A percentile compares a stretch with the other conserved stretches of the same genome.
phyloP scores from a whole-genome alignment of 2,888 invertebrate species.

The Pyrgus malvae region DNA sequence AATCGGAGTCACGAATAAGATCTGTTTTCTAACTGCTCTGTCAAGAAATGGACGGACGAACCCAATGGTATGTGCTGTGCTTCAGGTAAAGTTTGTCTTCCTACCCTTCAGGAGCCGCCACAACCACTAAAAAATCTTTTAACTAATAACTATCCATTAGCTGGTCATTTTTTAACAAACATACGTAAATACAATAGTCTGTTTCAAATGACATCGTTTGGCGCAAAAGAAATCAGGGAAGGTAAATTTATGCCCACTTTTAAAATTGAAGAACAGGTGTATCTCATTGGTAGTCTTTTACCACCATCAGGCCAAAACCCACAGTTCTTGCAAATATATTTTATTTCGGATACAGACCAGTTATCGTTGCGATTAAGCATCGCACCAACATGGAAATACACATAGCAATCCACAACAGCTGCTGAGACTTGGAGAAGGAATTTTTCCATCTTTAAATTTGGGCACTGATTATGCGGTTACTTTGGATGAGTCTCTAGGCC shows the following conservation, averaged over 20 bases:
- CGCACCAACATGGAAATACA: slow-evolving; percentile 30
- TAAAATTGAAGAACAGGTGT: neutral
- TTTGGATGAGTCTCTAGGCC: slow-evolving; percentile 33
- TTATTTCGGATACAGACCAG: slow-evolving; percentile 38
- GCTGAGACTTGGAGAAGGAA: slow-evolving; percentile 12
- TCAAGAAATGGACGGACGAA: slow-evolving; percentile 8
- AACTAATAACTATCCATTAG: slow-evolving; percentile 1
- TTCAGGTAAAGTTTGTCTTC: neutral
- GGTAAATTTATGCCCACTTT: neutral
- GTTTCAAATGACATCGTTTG: slow-evolving; percentile 5
- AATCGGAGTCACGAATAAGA: slow-evolving; percentile 39
- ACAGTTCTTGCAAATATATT: slow-evolving; percentile 45
- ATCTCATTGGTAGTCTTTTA: neutral
- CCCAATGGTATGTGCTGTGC: neutral
- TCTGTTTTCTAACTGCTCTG: slow-evolving; percentile 34
- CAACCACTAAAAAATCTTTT: neutral
- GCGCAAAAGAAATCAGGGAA: neutral
- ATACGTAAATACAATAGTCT: neutral
- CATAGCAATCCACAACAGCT: slow-evolving; percentile 27
- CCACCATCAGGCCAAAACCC: slow-evolving; percentile 32
- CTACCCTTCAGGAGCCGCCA: neutral
- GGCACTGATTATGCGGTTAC: slow-evolving; percentile 8
- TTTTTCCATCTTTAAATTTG: slow-evolving; percentile 29
- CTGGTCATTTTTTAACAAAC: neutral
- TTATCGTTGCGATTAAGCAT: slow-evolving; percentile 35